A percentile compares a stretch with the other conserved stretches of the same genome.
Conservation (phyloP, 1,140 invertebrate species). For the Calliphora vicina region DNA sequence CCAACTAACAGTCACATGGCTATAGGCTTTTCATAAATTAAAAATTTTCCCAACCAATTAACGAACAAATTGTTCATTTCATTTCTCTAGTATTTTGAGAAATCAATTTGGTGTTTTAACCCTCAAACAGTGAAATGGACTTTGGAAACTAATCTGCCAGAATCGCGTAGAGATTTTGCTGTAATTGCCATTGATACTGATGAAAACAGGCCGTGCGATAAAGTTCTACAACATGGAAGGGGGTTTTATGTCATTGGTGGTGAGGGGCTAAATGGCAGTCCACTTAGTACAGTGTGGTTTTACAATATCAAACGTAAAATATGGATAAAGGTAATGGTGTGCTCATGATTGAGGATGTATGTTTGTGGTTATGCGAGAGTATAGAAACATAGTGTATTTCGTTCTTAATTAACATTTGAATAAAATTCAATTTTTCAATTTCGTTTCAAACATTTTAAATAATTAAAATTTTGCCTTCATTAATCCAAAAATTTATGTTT, state of each 20-base stretch:
- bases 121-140: constrained; percentile 34
- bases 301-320: constrained; percentile 36
- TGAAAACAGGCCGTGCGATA: neutral
- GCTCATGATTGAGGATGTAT: neutral
- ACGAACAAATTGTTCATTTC: neutral
- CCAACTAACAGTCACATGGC: no score
- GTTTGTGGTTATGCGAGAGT: no score
- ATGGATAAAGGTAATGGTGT: constrained; percentile 36
- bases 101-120: constrained; percentile 39
- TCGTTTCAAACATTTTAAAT: neutral
- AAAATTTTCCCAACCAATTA: no score
- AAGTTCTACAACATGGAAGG: neutral
- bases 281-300: constrained; percentile 36
- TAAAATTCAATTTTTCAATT: neutral
- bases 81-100: constrained; percentile 33
- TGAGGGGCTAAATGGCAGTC: constrained; percentile 20
- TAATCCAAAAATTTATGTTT: neutral
- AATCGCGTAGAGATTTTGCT: constrained; percentile 37
- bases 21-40: no score
- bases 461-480: neutral
- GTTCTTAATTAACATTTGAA: neutral
- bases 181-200: constrained; percentile 27
- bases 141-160: constrained; percentile 32
- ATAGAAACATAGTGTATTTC: no score
- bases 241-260: constrained; percentile 39